Evolutionary conservation across 2,888 invertebrate genomes (phyloP).

Genomic region (Melanchra persicariae): DNA sequence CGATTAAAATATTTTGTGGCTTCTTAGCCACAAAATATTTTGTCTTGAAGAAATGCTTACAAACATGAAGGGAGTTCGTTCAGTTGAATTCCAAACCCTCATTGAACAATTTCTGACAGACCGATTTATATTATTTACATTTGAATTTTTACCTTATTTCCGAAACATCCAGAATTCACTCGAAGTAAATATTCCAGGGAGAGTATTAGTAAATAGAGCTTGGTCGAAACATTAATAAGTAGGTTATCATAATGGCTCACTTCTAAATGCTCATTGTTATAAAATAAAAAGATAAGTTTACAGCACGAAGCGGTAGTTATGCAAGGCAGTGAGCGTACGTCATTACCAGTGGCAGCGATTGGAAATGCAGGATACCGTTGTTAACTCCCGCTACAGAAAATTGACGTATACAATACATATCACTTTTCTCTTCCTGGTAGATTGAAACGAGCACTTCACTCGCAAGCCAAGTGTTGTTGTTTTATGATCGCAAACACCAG

Average conservation of each 20-base stretch:
- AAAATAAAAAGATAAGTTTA: conserved; percentile 29
- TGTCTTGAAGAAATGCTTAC: background rate
- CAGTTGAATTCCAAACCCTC: conserved; percentile 11
- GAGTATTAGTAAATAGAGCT: background rate
- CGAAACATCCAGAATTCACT: background rate
- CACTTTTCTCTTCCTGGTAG: conserved; percentile 70
- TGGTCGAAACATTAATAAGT: background rate
- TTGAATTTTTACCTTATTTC: too few relatives aligned
- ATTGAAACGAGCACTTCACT: conserved; percentile 33
- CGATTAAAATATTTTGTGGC: too few relatives aligned
- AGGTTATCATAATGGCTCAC: background rate
- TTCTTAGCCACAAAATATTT: conserved; percentile 4
- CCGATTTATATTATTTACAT: too few relatives aligned
- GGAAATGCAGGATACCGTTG: conserved; percentile 76
- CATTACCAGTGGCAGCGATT: conserved; percentile 71
- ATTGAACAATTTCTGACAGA: background rate
- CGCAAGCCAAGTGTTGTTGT: conserved; percentile 30
- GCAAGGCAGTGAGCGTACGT: conserved; percentile 46
- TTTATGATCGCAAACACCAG: conserved; percentile 42
- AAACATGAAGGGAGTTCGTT: background rate
- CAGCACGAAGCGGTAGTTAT: conserved; percentile 39
- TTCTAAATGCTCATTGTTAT: conserved; percentile 27
- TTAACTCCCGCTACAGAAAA: conserved; percentile 72
- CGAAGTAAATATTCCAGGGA: background rate
- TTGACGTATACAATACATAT: conserved; percentile 59